phyloP scores from a whole-genome alignment of 2,113 vertebrate species.

The Scolopax mira region DNA sequence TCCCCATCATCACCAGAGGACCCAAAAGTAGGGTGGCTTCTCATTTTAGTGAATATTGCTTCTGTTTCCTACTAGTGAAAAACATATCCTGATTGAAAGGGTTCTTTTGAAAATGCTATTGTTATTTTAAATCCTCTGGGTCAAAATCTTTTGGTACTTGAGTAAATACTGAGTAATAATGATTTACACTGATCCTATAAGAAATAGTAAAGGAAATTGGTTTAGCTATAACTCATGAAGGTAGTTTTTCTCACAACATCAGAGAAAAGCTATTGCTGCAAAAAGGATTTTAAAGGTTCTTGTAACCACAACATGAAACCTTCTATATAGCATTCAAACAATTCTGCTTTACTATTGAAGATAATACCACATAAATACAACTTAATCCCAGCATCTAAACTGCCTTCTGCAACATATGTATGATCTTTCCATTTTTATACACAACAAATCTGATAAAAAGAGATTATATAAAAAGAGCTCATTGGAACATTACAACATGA shows the following conservation, averaged over 20 bases:
- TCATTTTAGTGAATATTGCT: not conserved
- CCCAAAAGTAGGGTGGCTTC: not conserved
- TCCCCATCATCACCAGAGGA: not conserved
- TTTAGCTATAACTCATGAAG: not conserved
- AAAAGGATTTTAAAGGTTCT: conserved; percentile 13
- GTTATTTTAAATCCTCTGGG: conserved; percentile 7
- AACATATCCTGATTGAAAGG: not conserved
- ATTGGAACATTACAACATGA: not conserved
- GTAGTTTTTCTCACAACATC: not conserved
- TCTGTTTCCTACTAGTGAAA: not conserved
- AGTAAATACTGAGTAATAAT: not conserved
- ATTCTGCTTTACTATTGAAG: conserved; percentile 12
- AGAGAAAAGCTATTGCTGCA: not conserved
- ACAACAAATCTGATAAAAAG: conserved; percentile 58
- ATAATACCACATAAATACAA: conserved; percentile 46
- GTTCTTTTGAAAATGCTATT: not conserved
- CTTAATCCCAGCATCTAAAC: conserved; percentile 55
- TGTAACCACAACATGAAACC: not conserved
- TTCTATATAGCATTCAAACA: not conserved
- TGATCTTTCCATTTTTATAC: conserved; percentile 60
- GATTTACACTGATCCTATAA: not conserved
- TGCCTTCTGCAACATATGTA: conserved; percentile 32
- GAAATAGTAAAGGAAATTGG: not conserved
- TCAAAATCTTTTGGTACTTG: not conserved
- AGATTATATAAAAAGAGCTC: conserved; percentile 49